A percentile compares a stretch with the other conserved stretches of the same genome.
These are phyloP conservation scores for Carassius auratus DNA, from an alignment of 2,113 vertebrate species.

Conservation along the genomic window DNA sequence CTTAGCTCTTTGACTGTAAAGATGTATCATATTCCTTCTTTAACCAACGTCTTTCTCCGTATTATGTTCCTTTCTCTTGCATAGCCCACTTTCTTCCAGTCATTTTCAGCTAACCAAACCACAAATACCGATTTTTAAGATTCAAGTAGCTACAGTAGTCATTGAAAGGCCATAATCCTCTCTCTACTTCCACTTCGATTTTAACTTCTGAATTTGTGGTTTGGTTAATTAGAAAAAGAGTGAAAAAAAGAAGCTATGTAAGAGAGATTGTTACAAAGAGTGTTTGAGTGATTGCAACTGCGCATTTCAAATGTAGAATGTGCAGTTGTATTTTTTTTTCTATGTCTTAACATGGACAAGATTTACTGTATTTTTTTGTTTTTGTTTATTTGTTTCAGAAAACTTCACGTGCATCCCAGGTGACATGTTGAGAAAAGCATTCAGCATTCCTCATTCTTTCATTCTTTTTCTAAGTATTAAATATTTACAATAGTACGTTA, in stretches of 20 bases:
- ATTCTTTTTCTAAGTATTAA: background rate
- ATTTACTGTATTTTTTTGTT: background rate
- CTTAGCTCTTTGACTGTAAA: background rate
- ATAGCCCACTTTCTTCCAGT: background rate
- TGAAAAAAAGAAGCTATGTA: background rate
- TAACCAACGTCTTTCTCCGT: background rate
- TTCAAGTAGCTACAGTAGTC: background rate
- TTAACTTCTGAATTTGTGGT: background rate
- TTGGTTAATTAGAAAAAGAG: background rate
- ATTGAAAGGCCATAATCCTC: background rate
- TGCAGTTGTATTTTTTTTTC: background rate
- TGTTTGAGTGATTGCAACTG: background rate
- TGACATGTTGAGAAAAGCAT: background rate
- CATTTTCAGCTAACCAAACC: background rate
- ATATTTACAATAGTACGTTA: background rate
- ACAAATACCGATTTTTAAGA: background rate
- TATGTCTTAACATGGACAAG: background rate
- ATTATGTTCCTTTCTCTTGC: background rate
- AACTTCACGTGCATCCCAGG: background rate
- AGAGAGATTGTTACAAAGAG: background rate
- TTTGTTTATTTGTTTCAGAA: background rate
- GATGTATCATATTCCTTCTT: background rate
- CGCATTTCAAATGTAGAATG: background rate
- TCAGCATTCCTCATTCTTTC: background rate
- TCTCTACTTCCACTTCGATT: background rate